Percentiles rank a stretch among this genome's conserved stretches.
Conservation (phyloP, 2,797 vertebrate genomes). For the Chrysocyon brachyurus region DNA sequence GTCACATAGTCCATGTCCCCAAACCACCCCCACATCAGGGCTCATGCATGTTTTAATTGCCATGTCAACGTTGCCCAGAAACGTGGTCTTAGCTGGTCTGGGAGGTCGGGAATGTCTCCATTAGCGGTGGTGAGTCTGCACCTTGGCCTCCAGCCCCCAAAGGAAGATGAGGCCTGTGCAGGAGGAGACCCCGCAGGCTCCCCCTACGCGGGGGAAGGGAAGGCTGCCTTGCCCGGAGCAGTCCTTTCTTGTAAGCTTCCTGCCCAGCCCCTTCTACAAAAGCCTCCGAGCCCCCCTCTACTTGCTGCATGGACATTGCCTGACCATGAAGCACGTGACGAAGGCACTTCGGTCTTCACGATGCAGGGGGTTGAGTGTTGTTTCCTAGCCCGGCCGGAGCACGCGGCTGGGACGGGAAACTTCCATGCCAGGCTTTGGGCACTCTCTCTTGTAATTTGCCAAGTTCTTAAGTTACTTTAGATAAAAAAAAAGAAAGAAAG, state of each 20-base stretch:
- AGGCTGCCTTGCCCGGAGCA: background rate
- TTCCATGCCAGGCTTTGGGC: background rate
- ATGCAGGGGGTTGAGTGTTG: background rate
- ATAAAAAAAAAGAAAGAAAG: background rate
- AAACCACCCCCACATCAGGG: too few relatives aligned
- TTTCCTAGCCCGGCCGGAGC: fast-evolving
- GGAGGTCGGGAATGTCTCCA: background rate
- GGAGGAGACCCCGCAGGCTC: background rate
- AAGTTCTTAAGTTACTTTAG: background rate
- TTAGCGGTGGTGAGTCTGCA: background rate
- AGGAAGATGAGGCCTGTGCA: background rate
- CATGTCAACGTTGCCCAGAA: background rate
- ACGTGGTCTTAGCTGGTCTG: background rate
- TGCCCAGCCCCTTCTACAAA: background rate
- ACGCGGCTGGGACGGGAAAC: background rate
- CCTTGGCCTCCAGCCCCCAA: background rate
- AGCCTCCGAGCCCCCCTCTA: background rate
- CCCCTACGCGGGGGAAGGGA: background rate
- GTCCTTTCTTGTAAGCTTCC: background rate
- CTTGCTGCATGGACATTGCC: background rate
- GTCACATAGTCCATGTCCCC: background rate
- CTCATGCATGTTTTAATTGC: background rate
- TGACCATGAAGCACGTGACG: background rate
- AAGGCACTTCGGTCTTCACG: background rate
- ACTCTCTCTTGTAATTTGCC: background rate